phyloP scores from a whole-genome alignment of 2,888 invertebrate species.

The Dichetophora obliterata region DNA sequence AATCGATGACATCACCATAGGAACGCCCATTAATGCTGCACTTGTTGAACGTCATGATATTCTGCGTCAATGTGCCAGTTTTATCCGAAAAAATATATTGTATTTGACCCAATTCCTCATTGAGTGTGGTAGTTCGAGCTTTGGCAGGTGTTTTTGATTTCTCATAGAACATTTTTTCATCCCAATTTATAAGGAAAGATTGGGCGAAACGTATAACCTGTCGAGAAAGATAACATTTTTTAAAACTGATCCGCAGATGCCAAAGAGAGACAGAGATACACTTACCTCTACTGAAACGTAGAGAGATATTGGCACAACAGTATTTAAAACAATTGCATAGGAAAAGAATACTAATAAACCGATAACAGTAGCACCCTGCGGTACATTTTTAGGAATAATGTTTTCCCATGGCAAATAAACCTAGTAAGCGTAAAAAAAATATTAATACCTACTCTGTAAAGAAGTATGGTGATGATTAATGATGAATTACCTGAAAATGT shows the following conservation, averaged over 20 bases:
- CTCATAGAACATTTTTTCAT: constrained; percentile 96
- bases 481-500: constrained; percentile 80
- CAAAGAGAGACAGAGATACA: constrained; percentile 38
- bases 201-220: constrained; percentile 97
- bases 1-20: constrained; percentile 93
- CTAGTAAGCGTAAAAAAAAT: constrained; percentile 63
- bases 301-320: constrained; percentile 99
- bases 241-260: too few species aligned
- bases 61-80: constrained; percentile 98
- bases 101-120: constrained; percentile 98
- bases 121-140: constrained; percentile 96
- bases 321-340: constrained; percentile 98
- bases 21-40: constrained; percentile 93
- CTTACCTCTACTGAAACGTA: constrained; percentile 94
- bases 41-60: constrained; percentile 99
- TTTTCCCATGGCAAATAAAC: constrained; percentile 95
- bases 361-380: constrained; percentile 90
- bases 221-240: background rate
- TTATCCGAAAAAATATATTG: constrained; percentile 99
- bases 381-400: constrained; percentile 86
- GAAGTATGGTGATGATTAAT: too few species aligned
- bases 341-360: constrained; percentile 98
- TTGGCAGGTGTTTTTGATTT: constrained; percentile 91
- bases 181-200: constrained; percentile 99
- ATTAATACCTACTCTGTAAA: background rate